Evolutionary conservation across 2,888 invertebrate genomes (phyloP).

Genomic region (Drosophila meridionalis): DNA sequence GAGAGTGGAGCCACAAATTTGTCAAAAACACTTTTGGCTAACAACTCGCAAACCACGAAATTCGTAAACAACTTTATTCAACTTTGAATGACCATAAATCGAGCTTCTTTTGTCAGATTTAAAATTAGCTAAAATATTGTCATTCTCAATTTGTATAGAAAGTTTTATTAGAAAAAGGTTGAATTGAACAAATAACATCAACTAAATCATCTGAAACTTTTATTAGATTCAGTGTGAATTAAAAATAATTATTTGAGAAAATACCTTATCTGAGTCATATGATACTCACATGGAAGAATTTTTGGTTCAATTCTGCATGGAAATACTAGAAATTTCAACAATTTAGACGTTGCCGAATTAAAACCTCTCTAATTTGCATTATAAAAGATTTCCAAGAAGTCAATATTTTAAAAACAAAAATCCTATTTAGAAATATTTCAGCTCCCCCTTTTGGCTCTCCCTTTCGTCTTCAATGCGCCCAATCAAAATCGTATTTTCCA

Average conservation of each 20-base stretch:
- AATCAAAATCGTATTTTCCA: conserved; percentile 7
- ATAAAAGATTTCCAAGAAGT: neutral
- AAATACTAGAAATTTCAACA: neutral
- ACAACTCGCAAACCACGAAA: neutral
- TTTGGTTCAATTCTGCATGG: no score
- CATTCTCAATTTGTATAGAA: neutral
- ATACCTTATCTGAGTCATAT: neutral
- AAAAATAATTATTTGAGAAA: neutral
- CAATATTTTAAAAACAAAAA: neutral
- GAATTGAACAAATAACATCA: neutral
- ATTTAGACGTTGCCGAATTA: neutral
- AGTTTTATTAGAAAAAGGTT: neutral
- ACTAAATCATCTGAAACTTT: neutral
- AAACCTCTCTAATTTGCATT: neutral
- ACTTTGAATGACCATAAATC: no score
- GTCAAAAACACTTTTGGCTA: neutral
- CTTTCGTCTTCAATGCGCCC: no score
- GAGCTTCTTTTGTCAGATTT: neutral
- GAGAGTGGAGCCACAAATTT: conserved; percentile 9
- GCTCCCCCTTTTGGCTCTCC: no score
- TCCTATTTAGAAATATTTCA: no score
- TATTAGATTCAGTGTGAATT: neutral
- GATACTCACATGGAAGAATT: no score
- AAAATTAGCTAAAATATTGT: neutral
- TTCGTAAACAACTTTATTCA: neutral